A percentile compares a stretch with the other conserved stretches of the same genome.
Evolutionary conservation across 1,140 invertebrate genomes (phyloP).

Genomic region (Charaxes varanes): DNA sequence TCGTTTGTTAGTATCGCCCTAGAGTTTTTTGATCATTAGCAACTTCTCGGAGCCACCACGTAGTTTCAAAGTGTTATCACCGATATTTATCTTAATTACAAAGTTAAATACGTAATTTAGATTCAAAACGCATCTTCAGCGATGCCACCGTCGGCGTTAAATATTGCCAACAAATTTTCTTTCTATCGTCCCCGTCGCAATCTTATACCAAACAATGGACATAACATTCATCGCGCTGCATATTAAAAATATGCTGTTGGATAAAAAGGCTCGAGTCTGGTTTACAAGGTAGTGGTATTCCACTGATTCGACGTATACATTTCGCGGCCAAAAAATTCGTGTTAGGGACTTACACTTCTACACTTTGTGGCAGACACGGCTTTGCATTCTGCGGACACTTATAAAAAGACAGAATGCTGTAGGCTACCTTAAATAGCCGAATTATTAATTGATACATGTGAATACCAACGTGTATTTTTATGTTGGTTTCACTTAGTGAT

Average conservation of each 20-base stretch:
- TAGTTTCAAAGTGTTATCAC: conserved; percentile 54
- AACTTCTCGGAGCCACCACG: conserved; percentile 44
- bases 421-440: too few relatives aligned
- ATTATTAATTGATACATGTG: too few relatives aligned
- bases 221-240: conserved; percentile 29
- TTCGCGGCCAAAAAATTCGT: conserved; percentile 3
- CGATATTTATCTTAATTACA: conserved; percentile 70
- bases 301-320: background rate
- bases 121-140: conserved; percentile 47
- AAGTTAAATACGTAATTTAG: conserved; percentile 60
- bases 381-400: background rate
- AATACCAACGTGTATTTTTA: too few relatives aligned
- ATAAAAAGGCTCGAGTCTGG: background rate
- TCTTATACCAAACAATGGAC: conserved; percentile 60
- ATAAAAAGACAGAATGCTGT: background rate
- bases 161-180: conserved; percentile 48
- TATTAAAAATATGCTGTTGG: conserved; percentile 49
- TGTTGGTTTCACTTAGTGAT: too few relatives aligned
- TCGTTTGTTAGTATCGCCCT: conserved; percentile 7
- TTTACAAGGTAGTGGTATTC: conserved; percentile 3
- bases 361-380: conserved; percentile 1
- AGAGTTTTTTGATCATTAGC: conserved; percentile 43
- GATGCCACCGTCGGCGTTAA: conserved; percentile 63
- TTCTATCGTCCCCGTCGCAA: conserved; percentile 38
- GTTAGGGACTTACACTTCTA: conserved; percentile 1